Evolutionary conservation across 53 echinoderm and acorn worm genomes (phyloP).

Genomic region (Holothuria scabra): DNA sequence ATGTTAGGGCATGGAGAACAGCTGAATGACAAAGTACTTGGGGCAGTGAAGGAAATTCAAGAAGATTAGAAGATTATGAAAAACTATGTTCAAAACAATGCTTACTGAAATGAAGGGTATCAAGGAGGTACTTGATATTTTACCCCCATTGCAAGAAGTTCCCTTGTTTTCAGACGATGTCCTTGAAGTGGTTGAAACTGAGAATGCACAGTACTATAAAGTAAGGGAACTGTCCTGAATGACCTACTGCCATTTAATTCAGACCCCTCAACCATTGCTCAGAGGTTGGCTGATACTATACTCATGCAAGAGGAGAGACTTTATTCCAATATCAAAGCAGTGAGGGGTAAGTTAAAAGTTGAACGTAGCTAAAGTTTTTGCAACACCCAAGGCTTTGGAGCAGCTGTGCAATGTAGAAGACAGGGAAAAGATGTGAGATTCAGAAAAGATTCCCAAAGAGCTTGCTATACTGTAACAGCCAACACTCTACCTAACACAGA

Average conservation of each 20-base stretch:
- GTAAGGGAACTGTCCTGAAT: neutral
- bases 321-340: neutral
- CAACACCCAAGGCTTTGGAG: constrained; percentile 4
- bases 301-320: neutral
- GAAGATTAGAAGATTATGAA: neutral
- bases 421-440: constrained; percentile 4
- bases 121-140: neutral
- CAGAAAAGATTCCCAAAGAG: no score
- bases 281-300: neutral
- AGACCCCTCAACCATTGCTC: neutral
- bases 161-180: constrained; percentile 10
- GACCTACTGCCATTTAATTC: neutral
- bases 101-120: no score
- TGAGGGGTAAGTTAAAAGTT: neutral
- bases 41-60: neutral
- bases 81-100: no score
- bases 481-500: no score
- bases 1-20: neutral
- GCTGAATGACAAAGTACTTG: neutral
- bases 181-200: neutral
- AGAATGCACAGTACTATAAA: constrained; percentile 12
- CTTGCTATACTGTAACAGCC: no score
- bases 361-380: neutral
- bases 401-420: neutral
- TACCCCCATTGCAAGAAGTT: constrained; percentile 2